Evolutionary conservation across 1,140 invertebrate species (phyloP).

Genomic region (Philaenus spumarius): DNA sequence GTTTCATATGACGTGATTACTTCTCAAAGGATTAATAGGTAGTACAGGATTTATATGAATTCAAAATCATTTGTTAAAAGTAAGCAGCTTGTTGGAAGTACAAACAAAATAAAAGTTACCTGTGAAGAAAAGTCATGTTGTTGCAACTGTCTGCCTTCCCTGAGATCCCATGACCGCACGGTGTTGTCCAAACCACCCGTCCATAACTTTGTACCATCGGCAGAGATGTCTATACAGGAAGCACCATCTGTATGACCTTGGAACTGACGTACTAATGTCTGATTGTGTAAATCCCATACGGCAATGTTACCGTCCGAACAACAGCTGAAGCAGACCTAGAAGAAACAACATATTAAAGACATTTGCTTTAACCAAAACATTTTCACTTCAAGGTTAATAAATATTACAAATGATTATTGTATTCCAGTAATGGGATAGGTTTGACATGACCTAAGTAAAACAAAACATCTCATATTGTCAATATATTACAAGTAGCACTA

Average conservation of each 20-base stretch:
- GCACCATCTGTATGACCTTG: slow-evolving; percentile 94
- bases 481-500: too few relatives aligned
- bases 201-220: slow-evolving; percentile 92
- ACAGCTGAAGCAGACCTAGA: slow-evolving; percentile 82
- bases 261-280: slow-evolving; percentile 86
- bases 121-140: slow-evolving; percentile 86
- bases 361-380: too few relatives aligned
- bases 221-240: slow-evolving; percentile 94
- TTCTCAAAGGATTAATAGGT: too few relatives aligned
- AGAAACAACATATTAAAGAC: slow-evolving; percentile 13
- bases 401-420: too few relatives aligned
- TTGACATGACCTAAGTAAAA: too few relatives aligned
- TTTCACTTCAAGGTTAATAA: too few relatives aligned
- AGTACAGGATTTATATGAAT: too few relatives aligned
- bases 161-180: slow-evolving; percentile 90
- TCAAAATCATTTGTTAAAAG: too few relatives aligned
- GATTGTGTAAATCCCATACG: slow-evolving; percentile 94
- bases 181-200: slow-evolving; percentile 96
- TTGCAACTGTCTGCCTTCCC: slow-evolving; percentile 79
- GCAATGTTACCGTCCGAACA: slow-evolving; percentile 96
- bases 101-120: slow-evolving; percentile 44
- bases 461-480: too few relatives aligned
- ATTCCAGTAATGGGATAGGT: too few relatives aligned
- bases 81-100: too few relatives aligned
- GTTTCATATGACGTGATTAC: too few relatives aligned